Base-by-base conservation (phyloP, 1,140 invertebrate species). In the Panonychus citri region DNA sequence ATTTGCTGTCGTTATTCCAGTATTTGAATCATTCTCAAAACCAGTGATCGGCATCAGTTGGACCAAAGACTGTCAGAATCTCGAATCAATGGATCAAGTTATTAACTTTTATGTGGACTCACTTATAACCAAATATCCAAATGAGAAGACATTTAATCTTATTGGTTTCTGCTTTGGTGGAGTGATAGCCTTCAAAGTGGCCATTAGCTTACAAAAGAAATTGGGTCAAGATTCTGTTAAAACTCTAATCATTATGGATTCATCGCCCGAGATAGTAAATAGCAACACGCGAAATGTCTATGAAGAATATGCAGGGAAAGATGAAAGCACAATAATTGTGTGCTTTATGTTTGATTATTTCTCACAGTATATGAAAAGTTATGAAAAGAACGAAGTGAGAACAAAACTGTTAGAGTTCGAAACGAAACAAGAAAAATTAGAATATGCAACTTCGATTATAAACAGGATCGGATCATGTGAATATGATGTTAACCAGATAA, bases 101-200 rank as follows among this genome's bases (percentile, higher is more conserved):
- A 86, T 89, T 5, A 65, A 69, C 42, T 83, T 77, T 70, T 95
- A 93, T 67, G 71, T 91, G 25, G 63, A 75, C 67, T 15, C 37
- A 10, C 24, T 26, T 7, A 17, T 15, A 7, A 17, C 30, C 3
- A 27, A 51, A 37, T 13, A 49, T 26, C 19, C 28, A 7, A 34
- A 26, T n/a, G 25, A 8, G 26, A 51, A 51, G 15, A 27, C 5
- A 37, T 93, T 89, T 71, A 77, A 77, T 24, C 68, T 98, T 43
- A 75, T 82, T 39, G 93, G 90, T 3, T 97, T 97, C 68, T 96
- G 91, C 0, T 96, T 86, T 69, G 93, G 93, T 49, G 81, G 83
- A 10, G 78, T 81, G 56, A 78, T 96, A 13, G 88, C 84, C 5
- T 86, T 91, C 66, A 91, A 96, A 73, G 93, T 97, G 79, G 82